Evolutionary conservation across 2,888 invertebrate genomes (phyloP), one percentile per base, ranked within the genome.

Genomic region (Boloria euphrosyne): DNA sequence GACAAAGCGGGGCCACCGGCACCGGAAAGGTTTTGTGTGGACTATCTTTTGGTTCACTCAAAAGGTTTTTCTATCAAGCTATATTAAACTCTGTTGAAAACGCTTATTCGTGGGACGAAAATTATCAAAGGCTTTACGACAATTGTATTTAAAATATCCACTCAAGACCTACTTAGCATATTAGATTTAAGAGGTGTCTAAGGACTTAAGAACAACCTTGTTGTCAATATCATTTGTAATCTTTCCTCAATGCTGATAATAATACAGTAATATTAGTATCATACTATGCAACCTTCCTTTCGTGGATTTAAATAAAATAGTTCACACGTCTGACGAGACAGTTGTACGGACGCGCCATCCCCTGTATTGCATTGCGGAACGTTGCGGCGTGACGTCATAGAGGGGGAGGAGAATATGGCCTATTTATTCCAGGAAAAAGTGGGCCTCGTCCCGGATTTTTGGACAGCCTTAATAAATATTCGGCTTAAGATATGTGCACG

Each of bases 341-440:
- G 52, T 65, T 58, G 52, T 62, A 68, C 53, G 59, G 38, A 66
- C 50, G 62, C 61, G 66, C 54, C 18, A 51, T 61, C 66, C 66
- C 67, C 64, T 68, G 64, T 73, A 73, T 69, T 78, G 76, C 78
- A 77, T 74, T 76, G 72, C 74, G 74, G 73, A 70, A 72, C 71
- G 71, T 69, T 75, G 75, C 75, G 72, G 70, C 66, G 74, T 59
- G 78, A 81, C 81, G 79, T 79, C 79, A 79, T 57, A 59, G 51
- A 51, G 65, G 70, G 66, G 60, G 62, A 57, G 69, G 67, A 70
- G 65, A 69, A 71, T 75, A 71, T 78, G 82, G 75, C 82, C 83
- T 83, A 81, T 82, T 79, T 82, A 76, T 75, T 74, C 73, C 67
- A 63, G 76, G 73, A 77, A 76, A 75, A 75, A 67, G 70, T 70